Evolutionary conservation across 1,140 invertebrate species (phyloP).

Genomic region (Octopus sinensis): DNA sequence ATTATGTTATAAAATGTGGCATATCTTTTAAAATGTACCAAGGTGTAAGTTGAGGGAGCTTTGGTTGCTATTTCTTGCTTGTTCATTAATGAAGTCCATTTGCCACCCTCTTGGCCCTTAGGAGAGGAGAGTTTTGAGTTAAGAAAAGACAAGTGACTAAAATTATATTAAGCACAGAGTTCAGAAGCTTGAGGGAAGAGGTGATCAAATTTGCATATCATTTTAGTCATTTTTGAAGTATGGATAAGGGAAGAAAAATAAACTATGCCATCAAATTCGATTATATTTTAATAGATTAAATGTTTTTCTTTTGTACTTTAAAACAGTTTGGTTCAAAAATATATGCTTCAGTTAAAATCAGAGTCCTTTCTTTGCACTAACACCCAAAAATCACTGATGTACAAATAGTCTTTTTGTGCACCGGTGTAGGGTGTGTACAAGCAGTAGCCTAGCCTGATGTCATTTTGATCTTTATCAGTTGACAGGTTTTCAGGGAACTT

Average conservation of each 20-base stretch:
- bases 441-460: neutral
- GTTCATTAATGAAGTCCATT: too few species aligned
- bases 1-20: too few species aligned
- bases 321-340: neutral
- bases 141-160: too few species aligned
- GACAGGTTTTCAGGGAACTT: constrained; percentile 7
- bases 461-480: constrained; percentile 8
- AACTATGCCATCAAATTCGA: neutral
- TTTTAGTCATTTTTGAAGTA: neutral
- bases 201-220: neutral
- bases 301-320: neutral
- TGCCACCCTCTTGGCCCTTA: too few species aligned
- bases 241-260: neutral
- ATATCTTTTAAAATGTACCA: too few species aligned
- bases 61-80: too few species aligned
- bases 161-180: neutral
- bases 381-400: neutral
- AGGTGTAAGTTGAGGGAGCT: too few species aligned
- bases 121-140: too few species aligned
- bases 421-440: neutral
- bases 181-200: neutral
- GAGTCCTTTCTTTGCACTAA: neutral
- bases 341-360: neutral
- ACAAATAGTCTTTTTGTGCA: neutral
- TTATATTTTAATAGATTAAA: neutral